A percentile compares a stretch with the other conserved stretches of the same genome.
These are phyloP conservation scores for Myotis daubentonii DNA, from an alignment of 2,797 vertebrate genomes.

Conservation along the genomic window DNA sequence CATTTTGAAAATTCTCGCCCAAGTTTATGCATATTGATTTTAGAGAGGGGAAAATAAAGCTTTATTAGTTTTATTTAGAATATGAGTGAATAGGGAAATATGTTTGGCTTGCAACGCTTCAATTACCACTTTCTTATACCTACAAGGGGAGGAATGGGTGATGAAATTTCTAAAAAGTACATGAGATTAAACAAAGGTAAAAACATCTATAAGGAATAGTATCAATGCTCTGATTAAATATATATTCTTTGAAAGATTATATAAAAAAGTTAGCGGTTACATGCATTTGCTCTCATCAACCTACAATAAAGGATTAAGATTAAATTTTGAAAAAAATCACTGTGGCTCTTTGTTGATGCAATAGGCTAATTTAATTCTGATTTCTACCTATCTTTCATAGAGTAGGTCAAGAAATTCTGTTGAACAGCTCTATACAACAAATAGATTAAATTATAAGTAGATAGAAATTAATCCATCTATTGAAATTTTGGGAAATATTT, in stretches of 20 bases:
- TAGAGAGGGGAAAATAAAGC: background rate
- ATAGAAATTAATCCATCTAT: background rate
- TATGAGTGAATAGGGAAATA: conserved; percentile 2
- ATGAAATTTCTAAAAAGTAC: background rate
- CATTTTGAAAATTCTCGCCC: background rate
- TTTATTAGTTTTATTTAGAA: background rate
- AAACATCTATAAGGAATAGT: background rate
- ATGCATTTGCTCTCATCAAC: background rate
- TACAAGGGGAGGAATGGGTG: background rate
- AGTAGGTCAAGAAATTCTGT: background rate
- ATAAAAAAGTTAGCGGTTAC: background rate
- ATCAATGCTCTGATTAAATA: background rate
- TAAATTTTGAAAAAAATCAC: background rate
- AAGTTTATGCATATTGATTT: background rate
- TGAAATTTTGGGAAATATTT: background rate
- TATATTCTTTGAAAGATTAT: conserved; percentile 1
- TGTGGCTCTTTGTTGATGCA: background rate
- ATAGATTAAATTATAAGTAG: background rate
- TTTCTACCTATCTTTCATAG: background rate
- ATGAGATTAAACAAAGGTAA: conserved; percentile 21
- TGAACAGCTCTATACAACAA: background rate
- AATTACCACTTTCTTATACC: conserved; percentile 6
- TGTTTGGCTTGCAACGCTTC: background rate
- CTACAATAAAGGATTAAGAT: background rate
- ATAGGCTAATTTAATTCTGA: background rate